Base-by-base conservation (phyloP, 1,140 invertebrate species). In the Anoplophora glabripennis region DNA sequence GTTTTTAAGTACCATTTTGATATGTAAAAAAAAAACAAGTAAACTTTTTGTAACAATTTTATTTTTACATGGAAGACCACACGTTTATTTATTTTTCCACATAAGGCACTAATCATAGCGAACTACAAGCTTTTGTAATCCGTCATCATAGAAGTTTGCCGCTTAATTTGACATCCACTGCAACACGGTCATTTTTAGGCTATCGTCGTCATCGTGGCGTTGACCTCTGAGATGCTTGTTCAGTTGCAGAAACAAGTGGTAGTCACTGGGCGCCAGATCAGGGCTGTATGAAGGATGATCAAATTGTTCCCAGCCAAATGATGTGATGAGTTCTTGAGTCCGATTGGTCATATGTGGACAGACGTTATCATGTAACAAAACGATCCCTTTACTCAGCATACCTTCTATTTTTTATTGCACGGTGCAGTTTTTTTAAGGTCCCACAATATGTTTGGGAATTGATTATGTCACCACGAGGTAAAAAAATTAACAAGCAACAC, bases 161-260 rank as follows among this genome's bases (percentile, higher is more conserved):
- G n/a, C n/a, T n/a, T n/a, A n/a, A 45, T 14, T 48, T 48, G 7
- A 28, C 37, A 51, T 8, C 48, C 28, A 17, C 33, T 36, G 28
- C 11, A 51, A 2, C 48, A 51, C 48, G 37, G 42, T 7, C 34
- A 38, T 54, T 54, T 54, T 54, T 18, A 47, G 37, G 41, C 14
- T 38, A 38, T 45, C 18, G 42, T 54, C 52, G 34, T 54, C 41
- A 18, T 42, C 1, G 42, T 21, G 52, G 14, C 52, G 36, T 38
- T 54, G 41, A 28, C 52, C 52, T 14, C 18, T 28, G 37, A 54
- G 52, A 14, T 54, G 52, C 3, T 54, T 54, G 15, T 54, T 54
- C 37, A 54, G 42, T 36, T 54, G 52, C 52, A 47, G 52, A 10
- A 54, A 54, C 3, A 54, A 28, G 42, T 54, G 38, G 52, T 54